Percentiles rank a stretch among this genome's conserved stretches.
Evolutionary conservation across 1,140 invertebrate genomes (phyloP).

Genomic region (Heterodera schachtii): DNA sequence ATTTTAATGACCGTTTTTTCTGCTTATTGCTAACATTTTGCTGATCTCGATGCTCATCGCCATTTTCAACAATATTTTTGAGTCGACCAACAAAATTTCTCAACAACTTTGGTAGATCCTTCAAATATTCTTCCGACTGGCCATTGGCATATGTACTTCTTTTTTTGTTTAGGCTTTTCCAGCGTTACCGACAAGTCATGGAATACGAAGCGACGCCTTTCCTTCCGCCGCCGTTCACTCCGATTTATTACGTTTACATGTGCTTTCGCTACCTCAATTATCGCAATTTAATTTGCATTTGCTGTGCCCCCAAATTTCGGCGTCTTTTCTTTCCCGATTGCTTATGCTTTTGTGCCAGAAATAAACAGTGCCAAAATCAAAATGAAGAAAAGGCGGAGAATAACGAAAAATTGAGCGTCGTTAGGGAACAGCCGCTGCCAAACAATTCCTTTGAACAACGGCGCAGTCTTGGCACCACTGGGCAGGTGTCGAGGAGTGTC

Average conservation of each 20-base stretch:
- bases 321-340: constrained; percentile 10
- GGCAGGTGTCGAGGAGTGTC: constrained; percentile 21
- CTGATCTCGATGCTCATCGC: constrained; percentile 80
- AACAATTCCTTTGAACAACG: constrained; percentile 34
- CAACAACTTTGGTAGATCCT: constrained; percentile 80
- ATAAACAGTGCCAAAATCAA: background rate
- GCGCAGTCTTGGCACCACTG: constrained; percentile 26
- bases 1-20: constrained; percentile 89
- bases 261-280: constrained; percentile 71
- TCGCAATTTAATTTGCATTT: constrained; percentile 23
- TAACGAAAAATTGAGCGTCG: constrained; percentile 1
- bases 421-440: constrained; percentile 20
- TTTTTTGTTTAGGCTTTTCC: constrained; percentile 79
- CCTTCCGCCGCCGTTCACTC: constrained; percentile 88
- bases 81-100: constrained; percentile 88
- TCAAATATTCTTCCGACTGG: background rate
- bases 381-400: constrained; percentile 15
- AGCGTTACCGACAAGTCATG: constrained; percentile 95
- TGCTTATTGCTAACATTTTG: constrained; percentile 91
- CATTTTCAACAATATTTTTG: constrained; percentile 82
- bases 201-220: constrained; percentile 96
- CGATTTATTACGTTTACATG: constrained; percentile 85
- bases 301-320: constrained; percentile 23
- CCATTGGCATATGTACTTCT: background rate
- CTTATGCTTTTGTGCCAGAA: background rate